Base-by-base conservation (phyloP, 2,797 vertebrate genomes). In the Sebastes alutus region DNA sequence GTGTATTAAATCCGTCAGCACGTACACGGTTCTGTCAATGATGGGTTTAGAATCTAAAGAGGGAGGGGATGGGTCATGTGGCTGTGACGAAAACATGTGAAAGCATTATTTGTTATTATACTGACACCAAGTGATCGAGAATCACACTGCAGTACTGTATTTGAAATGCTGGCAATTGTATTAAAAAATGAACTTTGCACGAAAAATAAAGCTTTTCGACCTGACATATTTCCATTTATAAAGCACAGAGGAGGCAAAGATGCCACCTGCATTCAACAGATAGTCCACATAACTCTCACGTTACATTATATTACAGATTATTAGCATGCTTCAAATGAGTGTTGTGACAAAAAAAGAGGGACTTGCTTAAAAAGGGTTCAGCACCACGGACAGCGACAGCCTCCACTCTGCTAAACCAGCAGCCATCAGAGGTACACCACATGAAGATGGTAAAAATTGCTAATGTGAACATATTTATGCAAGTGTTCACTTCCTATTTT, bases 91-190 rank as follows among this genome's bases (percentile, higher is more conserved):
- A 25, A 59, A 22, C 3, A 23, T 11, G 9, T 33, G 49, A 7
- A 77, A 61, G 16, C 12, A 54, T 52, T 77, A 56, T 65, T 78
- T 85, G 49, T 82, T 12, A n/a, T 70, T 82, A 77, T 65, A 90
- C 88, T 91, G 93, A 91, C 93, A 92, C 85, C 93, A 89, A 80
- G 91, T 87, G 93, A 79, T 56, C 7, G 13, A 35, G 3, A 2
- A 12, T 35, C 16, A 77, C 8, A 92, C 18, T 90, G 72, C 91
- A 92, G 1, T 6, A 1, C 2, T 66, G 0, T 10, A 2, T 72
- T 52, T 63, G 4, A 59, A 27, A 49, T 33, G 4, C 52, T 1
- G 25, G 5, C 3, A 14, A 16, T 10, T 63, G 3, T 63, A 5
- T 62, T 22, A 3, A 3, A 14, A 27, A 4, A 0, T 23, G 2